Evolutionary conservation across 2,113 vertebrate species (phyloP), one percentile per base, ranked within the genome.

Genomic region (Taxidea taxus): DNA sequence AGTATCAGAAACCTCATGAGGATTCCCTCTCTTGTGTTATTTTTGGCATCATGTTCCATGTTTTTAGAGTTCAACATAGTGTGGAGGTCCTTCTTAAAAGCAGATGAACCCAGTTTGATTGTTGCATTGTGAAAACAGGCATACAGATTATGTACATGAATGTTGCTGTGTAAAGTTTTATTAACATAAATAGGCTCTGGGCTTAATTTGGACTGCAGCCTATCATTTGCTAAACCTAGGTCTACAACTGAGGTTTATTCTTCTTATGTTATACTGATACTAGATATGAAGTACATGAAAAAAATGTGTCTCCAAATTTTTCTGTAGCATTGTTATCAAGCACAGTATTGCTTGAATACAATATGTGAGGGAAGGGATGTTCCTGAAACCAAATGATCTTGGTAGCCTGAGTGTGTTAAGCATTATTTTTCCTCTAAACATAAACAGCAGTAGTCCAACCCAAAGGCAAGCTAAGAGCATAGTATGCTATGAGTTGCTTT

Each of bases 1-100:
- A 97, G 88, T 97, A 87, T 87, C 97, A 83, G 60, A 97, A 96
- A 29, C 42, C 98, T 96, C 98, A 37, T 34, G 98, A 96, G 97
- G 87, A 80, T 97, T 95, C 85, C 72, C 87, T 89, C 66, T 87
- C 87, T 94, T 58, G 13, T 31, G 92, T 74, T 97, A 96, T 96
- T 98, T 97, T 92, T 92, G 74, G 80, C 90, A 80, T 47, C 10
- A 5, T 75, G 39, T 92, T 96, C 70, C 87, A 80, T 94, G 82
- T 75, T 96, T 92, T 37, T 27, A 60, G 56, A 87, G 23, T 42
- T 87, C 90, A 94, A 21, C 58, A 75, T 18, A 75, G 84, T 96
- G 96, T 92, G 83, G 51, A 95, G 85, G 85, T 11, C 49, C 85
- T 81, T 92, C 68, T 88, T 42, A 74, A 93, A 96, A 56, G 47